phyloP scores from a whole-genome alignment of 2,113 vertebrate genomes.

The Sialia sialis region DNA sequence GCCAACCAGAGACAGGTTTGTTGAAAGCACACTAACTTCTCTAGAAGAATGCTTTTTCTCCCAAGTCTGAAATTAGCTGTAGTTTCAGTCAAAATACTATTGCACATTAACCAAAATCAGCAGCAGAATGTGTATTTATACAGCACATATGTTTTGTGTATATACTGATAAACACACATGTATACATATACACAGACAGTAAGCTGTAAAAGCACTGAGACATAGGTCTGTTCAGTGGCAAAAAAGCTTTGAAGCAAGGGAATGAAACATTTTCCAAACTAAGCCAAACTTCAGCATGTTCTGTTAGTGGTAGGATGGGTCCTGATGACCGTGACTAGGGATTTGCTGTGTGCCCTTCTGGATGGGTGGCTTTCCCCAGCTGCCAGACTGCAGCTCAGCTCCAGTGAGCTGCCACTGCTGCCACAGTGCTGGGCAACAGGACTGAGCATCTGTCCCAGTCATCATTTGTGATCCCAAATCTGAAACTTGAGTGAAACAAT shows the following conservation, averaged over 20 bases:
- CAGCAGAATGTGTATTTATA: background rate
- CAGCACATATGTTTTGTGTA: background rate
- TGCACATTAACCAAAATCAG: background rate
- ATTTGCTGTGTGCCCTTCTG: background rate
- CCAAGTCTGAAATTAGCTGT: background rate
- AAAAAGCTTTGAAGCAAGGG: background rate
- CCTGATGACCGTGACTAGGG: background rate
- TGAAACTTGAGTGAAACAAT: background rate
- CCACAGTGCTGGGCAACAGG: rapidly evolving
- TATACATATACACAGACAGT: background rate
- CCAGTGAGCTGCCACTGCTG: background rate
- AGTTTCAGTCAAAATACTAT: background rate
- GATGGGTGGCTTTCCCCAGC: background rate
- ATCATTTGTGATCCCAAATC: background rate
- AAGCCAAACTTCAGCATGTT: background rate
- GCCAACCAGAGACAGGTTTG: background rate
- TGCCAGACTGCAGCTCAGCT: background rate
- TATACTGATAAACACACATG: background rate
- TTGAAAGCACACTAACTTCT: background rate
- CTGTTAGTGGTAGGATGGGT: rapidly evolving
- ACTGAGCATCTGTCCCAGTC: background rate
- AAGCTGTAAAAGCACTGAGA: background rate
- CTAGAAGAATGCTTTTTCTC: background rate
- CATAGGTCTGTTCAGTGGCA: background rate
- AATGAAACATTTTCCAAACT: background rate